Conservation (phyloP, 1,140 invertebrate genomes). For the Drosophila melanica region DNA sequence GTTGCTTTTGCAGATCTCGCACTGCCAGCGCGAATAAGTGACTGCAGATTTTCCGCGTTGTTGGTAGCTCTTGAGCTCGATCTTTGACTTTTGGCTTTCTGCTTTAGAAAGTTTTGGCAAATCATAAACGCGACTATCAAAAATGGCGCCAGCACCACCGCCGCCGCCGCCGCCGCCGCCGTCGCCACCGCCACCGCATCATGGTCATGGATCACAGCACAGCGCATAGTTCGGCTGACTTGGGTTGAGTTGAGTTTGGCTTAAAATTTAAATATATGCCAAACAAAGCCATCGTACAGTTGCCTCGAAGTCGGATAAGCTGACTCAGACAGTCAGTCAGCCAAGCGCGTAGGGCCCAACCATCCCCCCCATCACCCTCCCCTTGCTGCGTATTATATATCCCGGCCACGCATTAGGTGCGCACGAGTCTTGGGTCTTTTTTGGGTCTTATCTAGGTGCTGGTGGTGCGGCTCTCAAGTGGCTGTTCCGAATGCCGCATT, state of each 20-base stretch:
- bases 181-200: conserved; percentile 22
- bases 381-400: not conserved
- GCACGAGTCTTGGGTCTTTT: conserved; percentile 52
- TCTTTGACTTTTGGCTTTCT: conserved; percentile 49
- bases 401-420: conserved; percentile 46
- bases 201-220: conserved; percentile 75
- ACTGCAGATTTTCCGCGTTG: conserved; percentile 31
- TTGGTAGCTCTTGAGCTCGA: conserved; percentile 31
- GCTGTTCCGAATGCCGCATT: conserved; percentile 16
- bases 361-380: not conserved
- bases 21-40: conserved; percentile 32
- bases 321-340: conserved; percentile 59
- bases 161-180: not conserved
- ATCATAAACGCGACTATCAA: conserved; percentile 69
- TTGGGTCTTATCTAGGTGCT: conserved; percentile 41
- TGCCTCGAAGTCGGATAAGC: conserved; percentile 53
- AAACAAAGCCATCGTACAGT: conserved; percentile 58
- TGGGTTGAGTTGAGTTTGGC: conserved; percentile 22
- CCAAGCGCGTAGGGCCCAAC: conserved; percentile 63
- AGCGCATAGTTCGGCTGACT: conserved; percentile 25
- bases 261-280: conserved; percentile 45
- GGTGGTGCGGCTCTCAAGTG: conserved; percentile 23
- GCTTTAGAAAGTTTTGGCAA: conserved; percentile 76
- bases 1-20: conserved; percentile 27
- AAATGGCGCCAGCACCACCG: conserved; percentile 62